These are phyloP conservation scores for Atta colombica DNA, from an alignment of 1,140 invertebrate species.

Conservation along the genomic window DNA sequence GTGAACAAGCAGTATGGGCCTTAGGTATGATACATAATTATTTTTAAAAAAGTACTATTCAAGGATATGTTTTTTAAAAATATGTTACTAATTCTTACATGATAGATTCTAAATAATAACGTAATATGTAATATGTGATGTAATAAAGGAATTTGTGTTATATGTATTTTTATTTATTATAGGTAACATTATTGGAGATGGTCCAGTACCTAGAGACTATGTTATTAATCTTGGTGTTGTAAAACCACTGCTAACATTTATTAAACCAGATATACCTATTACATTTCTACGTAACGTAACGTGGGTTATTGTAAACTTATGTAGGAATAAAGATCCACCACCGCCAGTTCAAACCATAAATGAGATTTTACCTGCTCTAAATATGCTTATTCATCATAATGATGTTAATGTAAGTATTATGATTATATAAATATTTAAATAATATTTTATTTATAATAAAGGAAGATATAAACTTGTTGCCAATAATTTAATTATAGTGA, in stretches of 20 bases:
- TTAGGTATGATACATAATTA: constrained; percentile 89
- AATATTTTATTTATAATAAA: background rate
- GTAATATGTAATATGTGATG: too few relatives aligned
- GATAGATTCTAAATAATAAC: background rate
- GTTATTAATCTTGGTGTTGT: constrained; percentile 97
- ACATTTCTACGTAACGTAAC: constrained; percentile 98
- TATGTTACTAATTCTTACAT: background rate
- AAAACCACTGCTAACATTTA: constrained; percentile 95
- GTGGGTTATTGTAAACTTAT: constrained; percentile 99
- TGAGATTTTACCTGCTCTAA: constrained; percentile 97
- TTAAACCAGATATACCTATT: constrained; percentile 97
- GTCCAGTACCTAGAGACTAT: constrained; percentile 95
- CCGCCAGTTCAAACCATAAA: constrained; percentile 94
- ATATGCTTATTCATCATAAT: constrained; percentile 96
- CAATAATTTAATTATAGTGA: background rate
- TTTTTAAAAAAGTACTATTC: constrained; percentile 7
- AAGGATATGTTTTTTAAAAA: background rate
- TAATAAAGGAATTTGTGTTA: background rate
- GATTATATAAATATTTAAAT: background rate
- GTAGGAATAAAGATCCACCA: constrained; percentile 98
- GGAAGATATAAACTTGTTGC: background rate
- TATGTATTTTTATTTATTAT: constrained; percentile 44
- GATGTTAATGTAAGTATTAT: constrained; percentile 95
- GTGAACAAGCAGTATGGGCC: constrained; percentile 99
- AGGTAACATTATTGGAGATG: constrained; percentile 97